Evolutionary conservation across 2,113 vertebrate genomes (phyloP).

Genomic region (Solenodon paradoxus): DNA sequence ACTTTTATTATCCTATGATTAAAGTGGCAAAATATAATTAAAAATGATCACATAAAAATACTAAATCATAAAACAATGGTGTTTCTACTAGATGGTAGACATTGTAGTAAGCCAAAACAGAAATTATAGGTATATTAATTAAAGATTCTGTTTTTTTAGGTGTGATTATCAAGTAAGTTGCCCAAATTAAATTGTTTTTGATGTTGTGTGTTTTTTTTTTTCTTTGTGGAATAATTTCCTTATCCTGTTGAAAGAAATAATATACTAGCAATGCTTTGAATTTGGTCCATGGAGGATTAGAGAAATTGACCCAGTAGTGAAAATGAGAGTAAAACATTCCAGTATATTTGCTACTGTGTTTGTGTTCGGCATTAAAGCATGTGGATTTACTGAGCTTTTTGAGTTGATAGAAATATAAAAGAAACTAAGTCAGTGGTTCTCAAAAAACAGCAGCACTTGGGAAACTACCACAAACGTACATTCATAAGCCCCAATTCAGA

Average conservation of each 20-base stretch:
- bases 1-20: not conserved
- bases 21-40: not conserved
- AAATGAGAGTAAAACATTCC: not conserved
- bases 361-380: not conserved
- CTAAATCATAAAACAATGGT: not conserved
- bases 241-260: not conserved
- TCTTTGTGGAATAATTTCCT: not conserved
- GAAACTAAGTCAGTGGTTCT: not conserved
- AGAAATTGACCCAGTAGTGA: not conserved
- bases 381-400: not conserved
- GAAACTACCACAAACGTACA: not conserved
- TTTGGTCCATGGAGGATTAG: not conserved
- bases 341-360: not conserved
- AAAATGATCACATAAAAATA: not conserved
- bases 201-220: not conserved
- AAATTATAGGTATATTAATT: not conserved
- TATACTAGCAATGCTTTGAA: not conserved
- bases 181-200: not conserved
- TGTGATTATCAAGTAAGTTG: not conserved
- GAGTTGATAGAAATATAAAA: not conserved
- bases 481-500: not conserved
- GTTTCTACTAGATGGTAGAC: not conserved
- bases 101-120: not conserved
- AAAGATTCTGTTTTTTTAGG: not conserved
- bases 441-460: not conserved